These are phyloP conservation scores for Ceraclea dissimilis DNA, from an alignment of 2,888 invertebrate genomes.

Conservation along the genomic window DNA sequence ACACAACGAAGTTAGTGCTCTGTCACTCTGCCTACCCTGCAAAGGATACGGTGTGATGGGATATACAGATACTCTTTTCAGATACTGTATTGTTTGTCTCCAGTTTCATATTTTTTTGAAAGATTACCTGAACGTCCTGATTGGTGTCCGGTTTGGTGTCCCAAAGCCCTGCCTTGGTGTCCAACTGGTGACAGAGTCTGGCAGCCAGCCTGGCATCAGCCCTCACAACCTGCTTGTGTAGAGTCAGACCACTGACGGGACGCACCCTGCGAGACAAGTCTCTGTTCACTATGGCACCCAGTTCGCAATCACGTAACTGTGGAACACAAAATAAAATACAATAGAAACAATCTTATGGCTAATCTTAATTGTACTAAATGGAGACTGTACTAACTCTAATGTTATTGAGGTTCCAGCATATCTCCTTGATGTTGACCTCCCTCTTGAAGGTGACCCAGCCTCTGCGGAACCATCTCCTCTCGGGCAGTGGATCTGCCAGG, in stretches of 20 bases:
- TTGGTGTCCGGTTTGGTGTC: conserved; percentile 21
- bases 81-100: no score
- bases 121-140: background rate
- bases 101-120: no score
- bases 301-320: conserved; percentile 83
- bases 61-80: no score
- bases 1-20: no score
- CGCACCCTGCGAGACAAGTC: conserved; percentile 92
- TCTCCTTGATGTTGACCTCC: conserved; percentile 97
- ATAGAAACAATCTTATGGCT: background rate
- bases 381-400: conserved; percentile 70
- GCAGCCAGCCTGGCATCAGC: conserved; percentile 91
- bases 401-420: conserved; percentile 97
- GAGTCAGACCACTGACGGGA: conserved; percentile 82
- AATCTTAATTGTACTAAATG: no score
- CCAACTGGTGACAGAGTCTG: conserved; percentile 84
- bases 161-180: conserved; percentile 80
- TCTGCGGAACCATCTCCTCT: conserved; percentile 90
- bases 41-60: no score
- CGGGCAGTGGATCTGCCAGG: conserved; percentile 93
- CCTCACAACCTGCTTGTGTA: conserved; percentile 80
- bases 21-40: no score
- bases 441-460: conserved; percentile 98
- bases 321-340: conserved; percentile 30
- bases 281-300: conserved; percentile 93